Percentiles rank a stretch among this genome's conserved stretches.
These are phyloP conservation scores for Netelia fuscicornis DNA, from an alignment of 2,888 invertebrate species.

Conservation along the genomic window DNA sequence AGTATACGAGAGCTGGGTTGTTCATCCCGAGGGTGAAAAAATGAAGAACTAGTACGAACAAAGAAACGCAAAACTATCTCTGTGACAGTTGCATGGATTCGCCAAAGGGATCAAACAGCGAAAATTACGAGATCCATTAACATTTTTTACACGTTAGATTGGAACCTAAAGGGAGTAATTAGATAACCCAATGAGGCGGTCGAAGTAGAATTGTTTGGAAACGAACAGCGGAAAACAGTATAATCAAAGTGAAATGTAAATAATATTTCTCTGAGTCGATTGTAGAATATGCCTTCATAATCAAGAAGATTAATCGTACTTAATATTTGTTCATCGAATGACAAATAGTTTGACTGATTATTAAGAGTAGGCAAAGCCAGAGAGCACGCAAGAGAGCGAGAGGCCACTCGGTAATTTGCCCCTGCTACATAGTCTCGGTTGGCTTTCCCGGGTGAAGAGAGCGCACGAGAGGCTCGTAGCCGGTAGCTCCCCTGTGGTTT, in stretches of 20 bases:
- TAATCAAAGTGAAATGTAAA: neutral
- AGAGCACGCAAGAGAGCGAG: slow-evolving; percentile 46
- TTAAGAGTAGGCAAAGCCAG: slow-evolving; percentile 40
- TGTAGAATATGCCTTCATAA: neutral
- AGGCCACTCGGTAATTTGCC: slow-evolving; percentile 68
- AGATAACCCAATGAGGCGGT: too few species aligned
- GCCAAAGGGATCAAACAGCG: slow-evolving; percentile 39
- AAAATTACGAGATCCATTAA: slow-evolving; percentile 49
- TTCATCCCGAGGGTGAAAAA: slow-evolving; percentile 56
- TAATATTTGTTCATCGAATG: slow-evolving; percentile 52
- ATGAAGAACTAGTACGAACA: slow-evolving; percentile 66
- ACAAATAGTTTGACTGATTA: slow-evolving; percentile 63
- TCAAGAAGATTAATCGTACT: slow-evolving; percentile 46
- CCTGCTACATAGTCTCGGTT: slow-evolving; percentile 51
- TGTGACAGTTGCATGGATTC: slow-evolving; percentile 45
- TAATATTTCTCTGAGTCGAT: neutral
- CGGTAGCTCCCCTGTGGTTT: slow-evolving; percentile 64
- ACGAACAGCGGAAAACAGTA: neutral
- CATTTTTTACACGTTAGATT: slow-evolving; percentile 47
- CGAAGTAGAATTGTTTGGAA: neutral
- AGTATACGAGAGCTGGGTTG: too few species aligned
- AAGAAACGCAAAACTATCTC: slow-evolving; percentile 67
- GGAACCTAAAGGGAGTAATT: too few species aligned
- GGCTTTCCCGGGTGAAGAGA: slow-evolving; percentile 52
- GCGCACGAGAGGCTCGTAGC: slow-evolving; percentile 43